Base-by-base conservation (phyloP, 1,140 invertebrate species). In the Sycophila sp. region DNA sequence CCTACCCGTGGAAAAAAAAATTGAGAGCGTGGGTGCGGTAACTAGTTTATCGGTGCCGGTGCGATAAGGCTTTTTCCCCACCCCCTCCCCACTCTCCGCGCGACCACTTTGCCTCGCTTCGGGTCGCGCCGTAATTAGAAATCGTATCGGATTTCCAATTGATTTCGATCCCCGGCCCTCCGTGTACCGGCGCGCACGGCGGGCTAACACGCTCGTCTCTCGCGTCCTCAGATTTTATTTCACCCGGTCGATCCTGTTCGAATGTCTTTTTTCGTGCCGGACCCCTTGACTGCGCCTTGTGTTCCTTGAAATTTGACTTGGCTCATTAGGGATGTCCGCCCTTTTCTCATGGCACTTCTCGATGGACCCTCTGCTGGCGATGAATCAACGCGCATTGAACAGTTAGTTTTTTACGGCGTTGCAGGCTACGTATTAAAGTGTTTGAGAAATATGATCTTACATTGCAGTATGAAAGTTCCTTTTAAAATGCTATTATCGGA, bases 71-170 rank as follows among this genome's bases (percentile, higher is more conserved):
- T 15, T 32, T 36, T 64, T 64, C 11, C 45, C n/a, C 11, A 51
- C 30, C 34, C 11, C 11, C 45, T 45, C 47, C 17, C 11, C 38
- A 11, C 30, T 56, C 11, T 36, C 22, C 30, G 32, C 34, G n/a
- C 55, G 32, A 32, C 28, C 19, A 47, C 6, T 45, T 36, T n/a
- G 30, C 17, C 22, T 34, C 13, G 47, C n/a, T 53, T 56, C 40
- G 47, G 59, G 47, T 40, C 65, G 34, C 28, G 45, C 53, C 60
- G 66, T 69, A 69, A 69, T 69, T 69, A 69, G 59, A 69, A 63
- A 69, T 69, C 47, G 68, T 40, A 63, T 69, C 59, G 26, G 59
- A 38, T 69, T 69, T 40, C 66, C 56, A 60, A 69, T 69, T 69
- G 68, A 69, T 69, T 69, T 63, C 58, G 24, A 69, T 69, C 56